Percentiles rank a stretch among this genome's conserved stretches.
Conservation (phyloP, 2,888 invertebrate species). For the Scelioninae gen. 1 region DNA sequence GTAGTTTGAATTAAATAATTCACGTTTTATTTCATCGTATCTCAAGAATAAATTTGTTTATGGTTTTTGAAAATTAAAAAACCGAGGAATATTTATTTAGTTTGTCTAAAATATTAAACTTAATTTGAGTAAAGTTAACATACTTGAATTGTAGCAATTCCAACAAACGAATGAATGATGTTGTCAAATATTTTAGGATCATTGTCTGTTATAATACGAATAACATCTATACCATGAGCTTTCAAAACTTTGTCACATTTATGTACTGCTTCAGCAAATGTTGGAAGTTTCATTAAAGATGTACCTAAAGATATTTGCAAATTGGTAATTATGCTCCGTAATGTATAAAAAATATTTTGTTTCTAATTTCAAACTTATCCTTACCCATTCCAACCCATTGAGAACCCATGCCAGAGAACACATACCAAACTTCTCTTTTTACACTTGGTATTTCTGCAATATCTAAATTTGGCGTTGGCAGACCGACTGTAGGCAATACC, state of each 20-base stretch:
- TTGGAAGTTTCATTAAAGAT: slow-evolving; percentile 87
- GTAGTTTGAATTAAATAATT: too few relatives aligned
- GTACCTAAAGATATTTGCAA: slow-evolving; percentile 49
- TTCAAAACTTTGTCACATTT: slow-evolving; percentile 87
- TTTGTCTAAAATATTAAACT: too few relatives aligned
- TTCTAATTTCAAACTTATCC: background rate
- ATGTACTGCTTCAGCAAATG: slow-evolving; percentile 86
- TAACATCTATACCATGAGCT: slow-evolving; percentile 88
- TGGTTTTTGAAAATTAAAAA: too few relatives aligned
- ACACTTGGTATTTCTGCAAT: slow-evolving; percentile 87
- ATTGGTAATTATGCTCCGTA: too few relatives aligned
- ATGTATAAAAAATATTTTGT: too few relatives aligned
- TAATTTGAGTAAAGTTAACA: too few relatives aligned
- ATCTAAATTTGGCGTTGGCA: slow-evolving; percentile 80
- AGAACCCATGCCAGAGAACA: slow-evolving; percentile 96
- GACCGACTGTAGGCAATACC: slow-evolving; percentile 84
- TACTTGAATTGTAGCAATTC: slow-evolving; percentile 89
- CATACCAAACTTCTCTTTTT: slow-evolving; percentile 91
- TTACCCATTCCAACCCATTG: slow-evolving; percentile 94
- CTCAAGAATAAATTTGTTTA: too few relatives aligned
- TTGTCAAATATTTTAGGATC: slow-evolving; percentile 88
- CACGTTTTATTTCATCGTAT: too few relatives aligned
- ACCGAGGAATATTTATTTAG: too few relatives aligned
- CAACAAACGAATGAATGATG: slow-evolving; percentile 89
- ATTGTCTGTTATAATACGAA: slow-evolving; percentile 87